These are phyloP conservation scores for Emydura subglobosa DNA, from an alignment of 2,113 vertebrate genomes.

Conservation along the genomic window DNA sequence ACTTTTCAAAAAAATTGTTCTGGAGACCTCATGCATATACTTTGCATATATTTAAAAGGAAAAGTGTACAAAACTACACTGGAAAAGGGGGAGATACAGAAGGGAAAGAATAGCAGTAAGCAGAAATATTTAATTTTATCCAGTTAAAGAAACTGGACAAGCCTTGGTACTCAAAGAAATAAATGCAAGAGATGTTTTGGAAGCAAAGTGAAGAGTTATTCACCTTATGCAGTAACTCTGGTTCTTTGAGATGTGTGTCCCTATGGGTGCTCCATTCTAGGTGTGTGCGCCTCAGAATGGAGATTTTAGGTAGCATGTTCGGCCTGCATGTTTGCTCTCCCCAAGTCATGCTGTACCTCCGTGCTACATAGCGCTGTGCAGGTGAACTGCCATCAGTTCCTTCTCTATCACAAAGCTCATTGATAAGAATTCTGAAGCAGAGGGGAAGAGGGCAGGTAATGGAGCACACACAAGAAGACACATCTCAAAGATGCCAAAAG, in stretches of 20 bases:
- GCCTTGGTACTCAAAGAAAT: not conserved
- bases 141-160: not conserved
- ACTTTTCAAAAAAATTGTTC: not conserved
- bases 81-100: not conserved
- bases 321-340: not conserved
- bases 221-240: not conserved
- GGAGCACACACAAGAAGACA: not conserved
- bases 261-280: not conserved
- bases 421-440: not conserved
- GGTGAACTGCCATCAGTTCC: not conserved
- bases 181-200: not conserved
- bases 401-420: not conserved
- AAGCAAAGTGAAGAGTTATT: not conserved
- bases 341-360: not conserved
- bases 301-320: not conserved
- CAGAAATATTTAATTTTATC: not conserved
- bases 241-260: not conserved
- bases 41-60: not conserved
- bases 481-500: not conserved
- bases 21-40: not conserved
- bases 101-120: not conserved
- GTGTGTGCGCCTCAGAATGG: not conserved
- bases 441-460: not conserved
- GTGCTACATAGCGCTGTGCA: not conserved
- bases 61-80: not conserved